Conservation (phyloP, 2,888 invertebrate genomes). For the Drosophila prolongata region DNA sequence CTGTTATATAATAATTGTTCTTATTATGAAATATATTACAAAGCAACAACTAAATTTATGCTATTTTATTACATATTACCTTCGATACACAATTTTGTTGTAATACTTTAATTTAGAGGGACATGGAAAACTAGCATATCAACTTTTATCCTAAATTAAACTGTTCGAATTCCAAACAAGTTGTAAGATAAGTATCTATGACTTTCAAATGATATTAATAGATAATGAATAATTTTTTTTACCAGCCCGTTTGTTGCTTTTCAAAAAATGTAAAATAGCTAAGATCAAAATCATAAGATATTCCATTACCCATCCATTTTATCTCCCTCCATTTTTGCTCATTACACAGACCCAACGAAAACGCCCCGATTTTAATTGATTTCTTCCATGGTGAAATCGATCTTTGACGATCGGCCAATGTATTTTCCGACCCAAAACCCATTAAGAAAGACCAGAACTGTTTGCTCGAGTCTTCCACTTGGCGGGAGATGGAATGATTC, state of each 20-base stretch:
- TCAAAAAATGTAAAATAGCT: neutral
- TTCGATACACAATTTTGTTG: too few relatives aligned
- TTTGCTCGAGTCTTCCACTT: constrained; percentile 25
- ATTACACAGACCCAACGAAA: constrained; percentile 5
- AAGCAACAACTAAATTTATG: too few relatives aligned
- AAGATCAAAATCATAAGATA: neutral
- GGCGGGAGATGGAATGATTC: constrained; percentile 16
- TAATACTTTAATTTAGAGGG: too few relatives aligned
- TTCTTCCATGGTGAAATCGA: constrained; percentile 39
- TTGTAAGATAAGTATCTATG: neutral
- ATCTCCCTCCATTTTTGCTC: neutral
- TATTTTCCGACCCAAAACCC: constrained; percentile 10
- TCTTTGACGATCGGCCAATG: constrained; percentile 27
- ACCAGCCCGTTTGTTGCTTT: neutral
- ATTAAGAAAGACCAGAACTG: constrained; percentile 37
- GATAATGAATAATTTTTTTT: neutral
- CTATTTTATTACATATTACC: too few relatives aligned
- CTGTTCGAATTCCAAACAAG: too few relatives aligned
- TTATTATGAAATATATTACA: too few relatives aligned
- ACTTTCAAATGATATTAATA: neutral
- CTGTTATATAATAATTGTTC: too few relatives aligned
- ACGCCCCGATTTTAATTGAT: constrained; percentile 36
- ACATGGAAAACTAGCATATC: too few relatives aligned
- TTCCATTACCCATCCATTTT: neutral
- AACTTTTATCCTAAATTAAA: too few relatives aligned